Conservation (phyloP, 2,113 vertebrate genomes). For the Chunga burmeisteri region DNA sequence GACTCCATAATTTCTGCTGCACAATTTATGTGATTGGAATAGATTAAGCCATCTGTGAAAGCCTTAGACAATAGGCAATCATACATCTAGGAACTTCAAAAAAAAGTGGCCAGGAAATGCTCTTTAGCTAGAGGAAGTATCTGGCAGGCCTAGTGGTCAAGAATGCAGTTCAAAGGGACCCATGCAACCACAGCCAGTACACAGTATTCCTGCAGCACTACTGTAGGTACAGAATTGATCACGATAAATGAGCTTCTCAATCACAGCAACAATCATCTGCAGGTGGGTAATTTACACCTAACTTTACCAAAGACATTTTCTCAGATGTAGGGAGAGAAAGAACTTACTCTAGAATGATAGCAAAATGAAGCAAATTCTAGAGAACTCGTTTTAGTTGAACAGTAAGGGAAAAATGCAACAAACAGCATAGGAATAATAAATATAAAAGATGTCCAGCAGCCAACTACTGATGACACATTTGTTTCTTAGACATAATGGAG, state of each 20-base stretch:
- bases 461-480: not conserved
- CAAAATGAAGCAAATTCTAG: not conserved
- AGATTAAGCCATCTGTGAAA: slow-evolving; percentile 64
- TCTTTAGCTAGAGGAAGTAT: slow-evolving; percentile 62
- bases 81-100: slow-evolving; percentile 67
- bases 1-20: slow-evolving; percentile 7
- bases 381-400: not conserved
- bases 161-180: slow-evolving; percentile 53
- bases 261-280: not conserved
- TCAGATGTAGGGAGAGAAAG: not conserved
- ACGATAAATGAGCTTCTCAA: not conserved
- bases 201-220: not conserved
- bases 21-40: slow-evolving; percentile 45
- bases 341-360: not conserved
- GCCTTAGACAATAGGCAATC: slow-evolving; percentile 66
- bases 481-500: not conserved
- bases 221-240: not conserved
- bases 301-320: not conserved
- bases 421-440: not conserved
- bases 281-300: rapidly evolving
- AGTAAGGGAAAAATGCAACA: not conserved
- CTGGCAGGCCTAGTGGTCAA: slow-evolving; percentile 59
- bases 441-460: not conserved
- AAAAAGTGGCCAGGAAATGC: slow-evolving; percentile 63
- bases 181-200: not conserved